Conservation (phyloP, 2,888 invertebrate genomes). For the Noctua comes region DNA sequence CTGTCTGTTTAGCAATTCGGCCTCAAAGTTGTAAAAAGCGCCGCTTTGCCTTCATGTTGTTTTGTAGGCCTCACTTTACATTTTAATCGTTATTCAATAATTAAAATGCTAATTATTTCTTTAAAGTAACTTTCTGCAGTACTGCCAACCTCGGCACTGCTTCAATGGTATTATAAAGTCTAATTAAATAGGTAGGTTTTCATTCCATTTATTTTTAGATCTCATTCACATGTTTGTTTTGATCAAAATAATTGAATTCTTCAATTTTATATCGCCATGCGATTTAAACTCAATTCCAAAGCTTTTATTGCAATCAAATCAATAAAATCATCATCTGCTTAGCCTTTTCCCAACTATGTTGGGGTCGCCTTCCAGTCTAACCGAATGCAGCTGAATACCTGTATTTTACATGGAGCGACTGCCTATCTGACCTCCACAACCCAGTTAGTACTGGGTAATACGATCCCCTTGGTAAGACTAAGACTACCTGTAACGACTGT, state of each 20-base stretch:
- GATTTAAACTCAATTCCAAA: background rate
- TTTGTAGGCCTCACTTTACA: slow-evolving; percentile 5
- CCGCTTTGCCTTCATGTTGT: too few relatives aligned
- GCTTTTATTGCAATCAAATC: background rate
- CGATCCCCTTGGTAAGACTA: too few relatives aligned
- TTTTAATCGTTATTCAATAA: slow-evolving; percentile 18
- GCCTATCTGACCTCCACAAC: too few relatives aligned
- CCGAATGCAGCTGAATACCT: too few relatives aligned
- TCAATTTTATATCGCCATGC: background rate
- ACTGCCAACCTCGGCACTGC: slow-evolving; percentile 12
- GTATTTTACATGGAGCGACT: too few relatives aligned
- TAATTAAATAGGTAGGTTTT: slow-evolving; percentile 3
- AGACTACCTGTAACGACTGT: too few relatives aligned
- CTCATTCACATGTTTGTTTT: slow-evolving; percentile 7
- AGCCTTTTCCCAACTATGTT: too few relatives aligned
- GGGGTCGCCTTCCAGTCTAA: too few relatives aligned
- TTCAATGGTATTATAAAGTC: slow-evolving; percentile 22
- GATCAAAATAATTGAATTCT: background rate
- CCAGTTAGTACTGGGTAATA: too few relatives aligned
- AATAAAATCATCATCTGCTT: background rate
- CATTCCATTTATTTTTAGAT: slow-evolving; percentile 3
- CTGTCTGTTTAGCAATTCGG: background rate
- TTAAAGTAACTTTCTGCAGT: slow-evolving; percentile 8
- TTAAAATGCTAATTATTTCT: slow-evolving; percentile 23
- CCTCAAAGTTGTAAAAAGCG: background rate